Conservation (phyloP, 2,888 invertebrate species). For the Euproctis similis region DNA sequence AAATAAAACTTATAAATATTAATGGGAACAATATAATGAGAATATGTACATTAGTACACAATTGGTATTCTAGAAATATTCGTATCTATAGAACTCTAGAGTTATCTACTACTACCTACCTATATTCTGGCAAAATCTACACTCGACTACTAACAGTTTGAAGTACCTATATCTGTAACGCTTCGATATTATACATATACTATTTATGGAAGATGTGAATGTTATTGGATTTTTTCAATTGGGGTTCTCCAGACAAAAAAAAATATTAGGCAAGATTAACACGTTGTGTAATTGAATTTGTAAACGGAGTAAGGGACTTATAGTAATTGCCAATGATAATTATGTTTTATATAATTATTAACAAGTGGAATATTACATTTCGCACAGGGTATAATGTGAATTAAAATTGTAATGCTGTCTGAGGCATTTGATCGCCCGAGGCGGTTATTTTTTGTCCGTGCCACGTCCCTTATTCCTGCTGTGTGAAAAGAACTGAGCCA, state of each 20-base stretch:
- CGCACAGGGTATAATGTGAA: slow-evolving; percentile 72
- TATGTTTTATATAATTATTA: slow-evolving; percentile 56
- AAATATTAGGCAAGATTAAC: slow-evolving; percentile 45
- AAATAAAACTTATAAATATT: slow-evolving; percentile 70
- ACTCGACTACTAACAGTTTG: slow-evolving; percentile 45
- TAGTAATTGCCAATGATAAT: slow-evolving; percentile 56
- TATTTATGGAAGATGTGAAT: slow-evolving; percentile 44
- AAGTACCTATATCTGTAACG: slow-evolving; percentile 44
- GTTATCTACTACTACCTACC: slow-evolving; percentile 39
- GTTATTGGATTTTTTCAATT: slow-evolving; percentile 32
- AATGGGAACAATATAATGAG: slow-evolving; percentile 73
- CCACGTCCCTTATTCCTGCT: slow-evolving; percentile 66
- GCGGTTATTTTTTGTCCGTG: slow-evolving; percentile 45
- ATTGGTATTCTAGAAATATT: slow-evolving; percentile 71
- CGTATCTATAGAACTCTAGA: slow-evolving; percentile 65
- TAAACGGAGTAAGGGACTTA: slow-evolving; percentile 66
- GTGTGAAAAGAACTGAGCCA: slow-evolving; percentile 65
- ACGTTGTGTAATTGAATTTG: slow-evolving; percentile 54
- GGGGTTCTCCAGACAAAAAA: slow-evolving; percentile 30
- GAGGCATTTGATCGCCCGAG: slow-evolving; percentile 29
- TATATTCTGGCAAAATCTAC: slow-evolving; percentile 52
- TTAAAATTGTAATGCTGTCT: slow-evolving; percentile 44
- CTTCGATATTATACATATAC: slow-evolving; percentile 35
- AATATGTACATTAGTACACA: slow-evolving; percentile 69
- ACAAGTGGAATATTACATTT: slow-evolving; percentile 57